A percentile compares a stretch with the other conserved stretches of the same genome.
Conservation (phyloP, 1,140 invertebrate genomes). For the Elymnias hypermnestra region DNA sequence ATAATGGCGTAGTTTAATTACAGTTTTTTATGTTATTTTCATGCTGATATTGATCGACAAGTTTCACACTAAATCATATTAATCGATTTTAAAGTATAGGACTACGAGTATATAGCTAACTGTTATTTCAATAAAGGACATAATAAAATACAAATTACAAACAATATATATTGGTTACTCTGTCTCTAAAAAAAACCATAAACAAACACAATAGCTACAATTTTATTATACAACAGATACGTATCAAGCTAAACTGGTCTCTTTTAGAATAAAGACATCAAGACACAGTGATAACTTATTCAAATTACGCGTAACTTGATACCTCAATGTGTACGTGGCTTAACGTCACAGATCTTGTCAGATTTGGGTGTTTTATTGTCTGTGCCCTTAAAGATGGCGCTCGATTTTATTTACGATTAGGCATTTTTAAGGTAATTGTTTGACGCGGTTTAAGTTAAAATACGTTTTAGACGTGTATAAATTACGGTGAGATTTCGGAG, state of each 20-base stretch:
- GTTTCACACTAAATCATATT: too few relatives aligned
- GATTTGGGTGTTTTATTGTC: conserved; percentile 29
- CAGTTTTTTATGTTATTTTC: too few relatives aligned
- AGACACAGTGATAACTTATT: conserved; percentile 43
- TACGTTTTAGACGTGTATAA: not conserved
- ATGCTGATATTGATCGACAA: too few relatives aligned
- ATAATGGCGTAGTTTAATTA: too few relatives aligned
- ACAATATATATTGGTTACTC: too few relatives aligned
- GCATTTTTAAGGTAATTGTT: conserved; percentile 27
- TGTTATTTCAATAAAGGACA: too few relatives aligned
- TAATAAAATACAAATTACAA: too few relatives aligned
- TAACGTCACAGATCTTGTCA: conserved; percentile 29
- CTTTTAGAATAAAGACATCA: conserved; percentile 50
- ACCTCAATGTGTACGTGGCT: conserved; percentile 37
- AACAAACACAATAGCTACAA: not conserved
- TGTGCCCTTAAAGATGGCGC: conserved; percentile 25
- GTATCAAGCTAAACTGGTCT: conserved; percentile 2
- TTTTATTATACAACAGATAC: not conserved
- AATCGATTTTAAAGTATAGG: too few relatives aligned
- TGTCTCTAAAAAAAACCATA: too few relatives aligned
- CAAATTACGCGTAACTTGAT: conserved; percentile 46
- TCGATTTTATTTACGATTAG: conserved; percentile 25
- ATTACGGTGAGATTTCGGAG: conserved; percentile 1
- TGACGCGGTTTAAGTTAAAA: conserved; percentile 7
- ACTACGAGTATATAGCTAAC: too few relatives aligned